Base-by-base conservation (phyloP, 2,797 vertebrate species). In the Pseudomugil tenellus region DNA sequence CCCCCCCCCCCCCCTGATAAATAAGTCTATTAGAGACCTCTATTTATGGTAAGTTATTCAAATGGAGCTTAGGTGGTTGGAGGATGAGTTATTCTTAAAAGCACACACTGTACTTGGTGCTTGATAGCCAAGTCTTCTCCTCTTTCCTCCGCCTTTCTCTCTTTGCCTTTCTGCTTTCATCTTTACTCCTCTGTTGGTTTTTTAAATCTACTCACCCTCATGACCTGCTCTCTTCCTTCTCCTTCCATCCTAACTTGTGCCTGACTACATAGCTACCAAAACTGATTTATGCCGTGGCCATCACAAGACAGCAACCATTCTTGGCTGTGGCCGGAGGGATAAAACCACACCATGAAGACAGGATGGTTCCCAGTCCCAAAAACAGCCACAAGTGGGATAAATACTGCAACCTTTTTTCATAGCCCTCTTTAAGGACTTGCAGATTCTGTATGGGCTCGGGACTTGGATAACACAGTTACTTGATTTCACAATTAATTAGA, bases 1-100 rank as follows among this genome's bases (percentile, higher is more conserved):
- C 74, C 79, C 74, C 74, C 74, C 72, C 77, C 72, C 76, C 74
- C 68, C 77, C 86, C 76, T 87, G 80, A 90, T 86, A 84, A 87
- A 76, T 85, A 80, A 87, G 84, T 89, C 69, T 61, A 91, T 92
- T 88, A 91, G 58, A 89, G 84, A 84, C 79, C 88, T 84, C 80
- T 93, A 85, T 92, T 92, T 92, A 91, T 85, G 84, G 89, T 89
- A 86, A 91, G 87, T 89, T 90, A 91, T 92, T 91, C 72, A 87
- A 78, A 89, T 74, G 81, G 57, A 76, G 83, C 87, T 87, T 75
- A 73, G 70, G 73, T 64, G 63, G 81, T 67, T 68, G 76, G 71
- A 73, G 69, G 77, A 83, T 87, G 75, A 89, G 69, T 84, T 85
- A 73, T 80, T 87, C 72, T 61, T 69, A 76, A 87, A 84, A 91